Base-by-base conservation (phyloP, 2,797 vertebrate genomes). In the Capromys pilorides region DNA sequence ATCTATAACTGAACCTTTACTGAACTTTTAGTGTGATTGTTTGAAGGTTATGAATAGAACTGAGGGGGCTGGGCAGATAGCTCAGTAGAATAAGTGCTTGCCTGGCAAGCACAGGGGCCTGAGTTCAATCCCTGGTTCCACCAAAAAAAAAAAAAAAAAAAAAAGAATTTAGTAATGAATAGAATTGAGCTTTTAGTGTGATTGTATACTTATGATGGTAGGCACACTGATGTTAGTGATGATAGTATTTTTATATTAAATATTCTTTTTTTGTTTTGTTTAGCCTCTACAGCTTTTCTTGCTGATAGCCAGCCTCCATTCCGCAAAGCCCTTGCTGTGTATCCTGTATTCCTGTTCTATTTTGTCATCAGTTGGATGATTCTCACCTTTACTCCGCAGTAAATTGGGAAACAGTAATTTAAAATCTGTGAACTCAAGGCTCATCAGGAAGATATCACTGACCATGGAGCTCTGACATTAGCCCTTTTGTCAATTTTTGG, bases 281-380 rank as follows among this genome's bases (percentile, higher is more conserved):
- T 97, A 99, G 99, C 99, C 59, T 99, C 99, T 69, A 99, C 99
- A 12, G 99, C 99, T 5, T 99, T 99, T 97, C 98, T 99, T 81
- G 99, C 98, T 0, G 99, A 99, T 97, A 99, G 99, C 96, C 99
- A 99, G 94, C 99, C 99, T 9, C 98, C 99, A 31, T 99, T 99
- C 97, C 99, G 99, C 95, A 99, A 99, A 96, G 99, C 99, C 0
- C 99, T 99, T 2, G 99, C 99, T 1, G 99, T 99, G 78, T 99
- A 99, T 96, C 99, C 99, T 3, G 99, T 99, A 96, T 99, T 99
- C 98, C 99, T 99, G 79, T 99, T 99, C 98, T 99, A 99, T 98
- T 99, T 99, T 0, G 99, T 99, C 71, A 99, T 99, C 95, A 99
- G 99, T 83, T 99, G 99, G 99, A 99, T 99, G 98, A 98, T 99